Conservation (phyloP, 2,888 invertebrate genomes). For the Gisinianus flammeolus region DNA sequence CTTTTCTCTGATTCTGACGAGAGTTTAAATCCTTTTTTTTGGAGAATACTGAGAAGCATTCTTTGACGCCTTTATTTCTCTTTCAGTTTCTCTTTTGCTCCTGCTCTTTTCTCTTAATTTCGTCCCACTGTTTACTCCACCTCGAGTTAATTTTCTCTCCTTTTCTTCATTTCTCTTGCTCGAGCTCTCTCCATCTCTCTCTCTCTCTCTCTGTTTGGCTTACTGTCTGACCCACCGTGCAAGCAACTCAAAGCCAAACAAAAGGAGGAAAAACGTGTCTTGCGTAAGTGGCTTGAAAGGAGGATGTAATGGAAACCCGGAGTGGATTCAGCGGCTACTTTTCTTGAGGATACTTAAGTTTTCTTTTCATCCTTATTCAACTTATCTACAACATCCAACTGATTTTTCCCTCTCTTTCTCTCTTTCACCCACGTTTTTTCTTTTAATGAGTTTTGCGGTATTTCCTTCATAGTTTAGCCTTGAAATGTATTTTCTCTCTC, state of each 20-base stretch:
- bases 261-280: slow-evolving; percentile 19
- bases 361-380: slow-evolving; percentile 36
- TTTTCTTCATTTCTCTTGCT: not conserved
- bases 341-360: slow-evolving; percentile 33
- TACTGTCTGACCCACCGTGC: slow-evolving; percentile 14
- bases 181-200: not conserved
- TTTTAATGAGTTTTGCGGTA: too few relatives aligned
- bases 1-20: too few relatives aligned
- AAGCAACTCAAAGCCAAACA: not conserved
- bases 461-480: too few relatives aligned
- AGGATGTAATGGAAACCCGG: slow-evolving; percentile 36
- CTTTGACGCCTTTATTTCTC: not conserved
- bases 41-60: slow-evolving; percentile 11
- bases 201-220: not conserved
- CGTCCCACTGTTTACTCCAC: not conserved
- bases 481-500: too few relatives aligned
- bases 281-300: slow-evolving; percentile 34
- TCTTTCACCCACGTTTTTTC: not conserved
- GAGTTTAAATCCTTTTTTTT: slow-evolving; percentile 13
- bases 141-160: slow-evolving; percentile 22
- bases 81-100: not conserved
- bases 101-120: slow-evolving; percentile 16
- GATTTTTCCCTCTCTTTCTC: not conserved
- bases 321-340: slow-evolving; percentile 36
- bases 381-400: not conserved